Conservation (phyloP, 1,140 invertebrate genomes). For the Macrotrachela quadricornifera region DNA sequence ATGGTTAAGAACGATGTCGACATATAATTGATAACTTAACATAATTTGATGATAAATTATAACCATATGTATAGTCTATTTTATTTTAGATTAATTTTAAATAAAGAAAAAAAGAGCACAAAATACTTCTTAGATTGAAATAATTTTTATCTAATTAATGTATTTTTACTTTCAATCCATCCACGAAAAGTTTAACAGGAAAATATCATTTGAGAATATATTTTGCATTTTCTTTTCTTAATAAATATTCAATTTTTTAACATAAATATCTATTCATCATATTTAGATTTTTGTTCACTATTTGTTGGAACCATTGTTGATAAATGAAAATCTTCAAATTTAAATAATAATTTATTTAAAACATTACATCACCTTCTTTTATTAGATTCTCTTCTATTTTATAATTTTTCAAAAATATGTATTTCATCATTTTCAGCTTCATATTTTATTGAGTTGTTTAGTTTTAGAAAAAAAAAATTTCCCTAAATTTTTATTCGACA, state of each 20-base stretch:
- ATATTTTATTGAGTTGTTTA: background rate
- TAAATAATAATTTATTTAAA: slow-evolving; percentile 1
- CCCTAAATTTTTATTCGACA: too few species aligned
- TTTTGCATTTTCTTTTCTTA: slow-evolving; percentile 14
- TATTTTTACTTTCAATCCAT: slow-evolving; percentile 45
- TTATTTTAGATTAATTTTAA: slow-evolving; percentile 38
- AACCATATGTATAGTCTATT: slow-evolving; percentile 35
- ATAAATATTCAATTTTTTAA: slow-evolving; percentile 25
- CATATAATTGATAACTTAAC: slow-evolving; percentile 17
- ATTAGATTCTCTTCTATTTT: background rate
- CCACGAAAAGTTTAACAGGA: slow-evolving; percentile 33
- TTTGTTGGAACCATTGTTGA: slow-evolving; percentile 47
- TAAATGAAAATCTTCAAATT: slow-evolving; percentile 44
- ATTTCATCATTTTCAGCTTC: background rate
- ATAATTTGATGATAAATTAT: too few species aligned
- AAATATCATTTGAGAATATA: slow-evolving; percentile 30
- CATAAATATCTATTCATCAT: slow-evolving; percentile 64
- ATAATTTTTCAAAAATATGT: background rate
- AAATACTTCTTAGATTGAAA: slow-evolving; percentile 11
- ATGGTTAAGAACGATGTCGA: slow-evolving; percentile 59
- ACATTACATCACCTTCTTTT: slow-evolving; percentile 7
- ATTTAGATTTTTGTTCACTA: slow-evolving; percentile 56
- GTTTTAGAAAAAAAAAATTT: background rate
- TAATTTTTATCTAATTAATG: slow-evolving; percentile 54
- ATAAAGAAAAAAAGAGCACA: slow-evolving; percentile 10